Percentiles rank a stretch among this genome's conserved stretches.
These are phyloP conservation scores for Erinaceus europaeus DNA, from an alignment of 2,113 vertebrate genomes.

Conservation along the genomic window DNA sequence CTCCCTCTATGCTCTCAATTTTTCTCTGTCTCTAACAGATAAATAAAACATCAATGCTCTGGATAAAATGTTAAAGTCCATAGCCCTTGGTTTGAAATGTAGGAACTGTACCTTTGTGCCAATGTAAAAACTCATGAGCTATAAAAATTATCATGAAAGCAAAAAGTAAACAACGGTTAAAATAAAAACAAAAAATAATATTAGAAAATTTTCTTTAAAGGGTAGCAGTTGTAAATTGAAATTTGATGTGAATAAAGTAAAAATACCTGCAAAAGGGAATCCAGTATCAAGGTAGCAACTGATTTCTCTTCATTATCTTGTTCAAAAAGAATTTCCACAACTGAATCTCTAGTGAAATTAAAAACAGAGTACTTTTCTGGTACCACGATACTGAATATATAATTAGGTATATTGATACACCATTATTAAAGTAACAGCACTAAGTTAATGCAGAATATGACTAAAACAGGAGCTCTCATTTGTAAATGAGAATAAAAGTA, in stretches of 20 bases:
- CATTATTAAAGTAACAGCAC: conserved; percentile 15
- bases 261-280: conserved; percentile 93
- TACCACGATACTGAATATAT: not conserved
- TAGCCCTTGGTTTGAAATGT: not conserved
- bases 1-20: too few species aligned
- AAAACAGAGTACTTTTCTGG: conserved; percentile 27
- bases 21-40: too few species aligned
- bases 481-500: not conserved
- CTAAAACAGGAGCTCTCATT: not conserved
- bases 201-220: conserved; percentile 18
- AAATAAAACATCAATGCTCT: too few species aligned
- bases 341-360: conserved; percentile 88
- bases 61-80: not conserved
- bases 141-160: conserved; percentile 16
- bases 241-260: not conserved
- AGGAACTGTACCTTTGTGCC: not conserved
- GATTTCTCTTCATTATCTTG: conserved; percentile 99
- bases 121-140: conserved; percentile 17
- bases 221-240: not conserved
- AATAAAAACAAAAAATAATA: conserved; percentile 15
- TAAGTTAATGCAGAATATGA: not conserved
- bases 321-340: conserved; percentile 96
- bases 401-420: not conserved
- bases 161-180: not conserved
- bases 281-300: conserved; percentile 94